These are phyloP conservation scores for Notodonta dromedarius DNA, from an alignment of 2,888 invertebrate species.

Conservation along the genomic window DNA sequence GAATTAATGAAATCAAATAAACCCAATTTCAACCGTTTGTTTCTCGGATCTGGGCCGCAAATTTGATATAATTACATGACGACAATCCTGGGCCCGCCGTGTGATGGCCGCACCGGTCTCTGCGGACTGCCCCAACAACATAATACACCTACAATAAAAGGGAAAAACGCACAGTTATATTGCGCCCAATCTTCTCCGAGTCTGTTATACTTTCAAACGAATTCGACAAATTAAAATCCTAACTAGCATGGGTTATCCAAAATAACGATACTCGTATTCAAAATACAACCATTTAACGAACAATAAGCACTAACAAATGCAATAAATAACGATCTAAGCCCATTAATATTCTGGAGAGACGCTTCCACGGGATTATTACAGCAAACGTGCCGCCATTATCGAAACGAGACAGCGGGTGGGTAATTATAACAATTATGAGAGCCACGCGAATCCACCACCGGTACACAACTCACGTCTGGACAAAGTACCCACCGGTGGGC, in stretches of 20 bases:
- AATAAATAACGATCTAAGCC: slow-evolving; percentile 34
- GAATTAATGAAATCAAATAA: slow-evolving; percentile 15
- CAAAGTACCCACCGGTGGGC: slow-evolving; percentile 52
- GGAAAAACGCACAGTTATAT: slow-evolving; percentile 15
- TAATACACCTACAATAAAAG: slow-evolving; percentile 18
- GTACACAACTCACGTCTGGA: slow-evolving; percentile 67
- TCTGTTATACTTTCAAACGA: slow-evolving; percentile 14
- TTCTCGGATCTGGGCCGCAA: slow-evolving; percentile 13
- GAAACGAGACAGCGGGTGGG: slow-evolving; percentile 48
- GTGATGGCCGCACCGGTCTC: slow-evolving; percentile 23
- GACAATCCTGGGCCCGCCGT: slow-evolving; percentile 14
- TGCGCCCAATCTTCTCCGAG: slow-evolving; percentile 8
- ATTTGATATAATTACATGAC: slow-evolving; percentile 32
- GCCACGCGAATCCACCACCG: slow-evolving; percentile 46
- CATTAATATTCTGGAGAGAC: slow-evolving; percentile 51
- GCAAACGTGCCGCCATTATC: slow-evolving; percentile 56
- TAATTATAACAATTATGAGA: slow-evolving; percentile 70
- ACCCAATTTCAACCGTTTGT: slow-evolving; percentile 22
- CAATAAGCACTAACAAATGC: slow-evolving; percentile 27
- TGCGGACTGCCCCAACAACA: slow-evolving; percentile 17
- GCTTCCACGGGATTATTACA: slow-evolving; percentile 44
- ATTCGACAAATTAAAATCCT: slow-evolving; percentile 9
- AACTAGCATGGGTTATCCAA: neutral
- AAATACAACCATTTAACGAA: neutral
- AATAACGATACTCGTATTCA: neutral